Base-by-base conservation (phyloP, 1,140 invertebrate genomes). In the Heliconius hermathena region DNA sequence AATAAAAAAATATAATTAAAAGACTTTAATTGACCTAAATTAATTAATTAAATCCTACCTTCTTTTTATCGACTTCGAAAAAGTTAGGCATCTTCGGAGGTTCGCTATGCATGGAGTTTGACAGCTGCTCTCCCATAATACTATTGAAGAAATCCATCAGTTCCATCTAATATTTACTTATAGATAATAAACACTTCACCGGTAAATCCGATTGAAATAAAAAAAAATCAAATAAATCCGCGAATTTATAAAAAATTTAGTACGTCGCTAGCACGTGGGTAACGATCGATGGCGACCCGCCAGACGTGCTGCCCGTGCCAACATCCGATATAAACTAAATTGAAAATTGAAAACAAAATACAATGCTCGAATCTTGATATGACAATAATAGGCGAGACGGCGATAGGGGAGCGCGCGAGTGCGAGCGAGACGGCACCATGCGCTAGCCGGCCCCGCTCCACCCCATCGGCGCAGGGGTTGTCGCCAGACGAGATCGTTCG, bases 311-410 rank as follows among this genome's bases (percentile, higher is more conserved):
- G 46, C 89, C 85, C 90, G 89, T 88, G 88, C 91, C 90, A 92
- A 93, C 89, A 92, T 91, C 88, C 88, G 88, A 91, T 91, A 91
- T 93, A 91, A 93, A 94, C 91, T 94, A 92, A 94, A 93, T 94
- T 91, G 89, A 93, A 94, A 93, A 94, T 93, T 93, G 89, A 90
- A 94, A 94, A 94, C 90, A 93, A 94, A 93, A 92, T 93, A 90
- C 90, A 91, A 91, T 91, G 88, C 89, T 92, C 90, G 88, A 90
- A 94, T 94, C 89, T 92, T 92, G 89, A 93, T 93, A 93, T 94
- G 91, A 92, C 90, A 94, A 94, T 94, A 93, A 93, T 90, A 91
- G 89, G 88, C 85, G 90, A 93, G 91, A 93, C 88, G 72, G 89
- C 88, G 88, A 90, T 89, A 87, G 81, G 80, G 73, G 76, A 83